A percentile compares a stretch with the other conserved stretches of the same genome.
Conservation (phyloP, 1,140 invertebrate genomes). For the Campoletis sonorensis region DNA sequence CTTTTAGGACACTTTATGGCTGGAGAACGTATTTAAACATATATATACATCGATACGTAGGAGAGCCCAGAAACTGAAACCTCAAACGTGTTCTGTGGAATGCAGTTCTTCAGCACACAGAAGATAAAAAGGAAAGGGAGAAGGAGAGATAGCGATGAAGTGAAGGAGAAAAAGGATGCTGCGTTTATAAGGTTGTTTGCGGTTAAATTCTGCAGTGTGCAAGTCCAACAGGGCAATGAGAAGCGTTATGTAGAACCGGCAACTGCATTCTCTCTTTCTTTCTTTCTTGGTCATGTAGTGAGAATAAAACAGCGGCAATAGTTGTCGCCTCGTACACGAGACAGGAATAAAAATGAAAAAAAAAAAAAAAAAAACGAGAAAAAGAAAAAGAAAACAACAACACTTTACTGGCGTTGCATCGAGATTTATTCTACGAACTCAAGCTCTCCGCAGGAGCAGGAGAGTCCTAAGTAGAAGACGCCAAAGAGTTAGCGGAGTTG, state of each 20-base stretch:
- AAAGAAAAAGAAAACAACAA: too few species aligned
- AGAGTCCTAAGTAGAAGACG: not conserved
- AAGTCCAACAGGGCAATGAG: not conserved
- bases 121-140: not conserved
- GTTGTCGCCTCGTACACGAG: not conserved
- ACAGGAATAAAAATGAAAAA: not conserved
- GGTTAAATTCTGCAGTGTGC: not conserved
- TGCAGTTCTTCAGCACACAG: conserved; percentile 58
- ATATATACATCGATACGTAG: not conserved
- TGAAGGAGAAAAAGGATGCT: not conserved
- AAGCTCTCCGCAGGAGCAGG: conserved; percentile 2
- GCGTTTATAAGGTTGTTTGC: conserved; percentile 9
- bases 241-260: conserved; percentile 4
- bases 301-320: not conserved
- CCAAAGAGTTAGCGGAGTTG: not conserved
- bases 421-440: conserved; percentile 27
- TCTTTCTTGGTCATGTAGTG: not conserved
- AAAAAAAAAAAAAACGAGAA: not conserved
- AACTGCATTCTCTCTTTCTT: not conserved
- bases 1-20: too few species aligned
- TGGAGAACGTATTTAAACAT: too few species aligned
- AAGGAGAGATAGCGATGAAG: not conserved
- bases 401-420: not conserved
- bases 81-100: conserved; percentile 69
- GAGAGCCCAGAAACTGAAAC: conserved; percentile 46